A percentile compares a stretch with the other conserved stretches of the same genome.
Evolutionary conservation across 2,797 vertebrate species (phyloP).

Genomic region (Helicolenus hilgendorfi): DNA sequence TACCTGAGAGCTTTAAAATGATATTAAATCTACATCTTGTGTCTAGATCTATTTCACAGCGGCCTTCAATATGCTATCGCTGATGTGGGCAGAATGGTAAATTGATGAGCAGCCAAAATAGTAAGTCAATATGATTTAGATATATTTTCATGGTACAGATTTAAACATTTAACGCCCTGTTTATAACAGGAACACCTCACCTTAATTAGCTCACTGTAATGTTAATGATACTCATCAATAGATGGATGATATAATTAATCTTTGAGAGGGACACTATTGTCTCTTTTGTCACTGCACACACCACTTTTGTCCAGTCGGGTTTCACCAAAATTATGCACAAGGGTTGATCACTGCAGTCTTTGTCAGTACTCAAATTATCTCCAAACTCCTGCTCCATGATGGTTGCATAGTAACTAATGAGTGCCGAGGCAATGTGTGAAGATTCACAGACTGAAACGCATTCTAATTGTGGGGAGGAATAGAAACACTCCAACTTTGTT

Average conservation of each 20-base stretch:
- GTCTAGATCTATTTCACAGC: conserved; percentile 50
- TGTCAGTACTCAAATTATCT: background rate
- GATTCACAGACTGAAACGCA: conserved; percentile 20
- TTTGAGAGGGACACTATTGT: background rate
- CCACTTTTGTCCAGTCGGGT: background rate
- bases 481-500: background rate
- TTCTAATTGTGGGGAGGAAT: background rate
- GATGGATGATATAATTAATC: background rate
- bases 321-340: background rate
- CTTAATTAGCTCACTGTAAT: conserved; percentile 9
- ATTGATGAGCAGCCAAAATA: conserved; percentile 1
- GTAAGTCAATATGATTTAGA: conserved; percentile 1
- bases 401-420: conserved; percentile 40
- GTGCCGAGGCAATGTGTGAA: conserved; percentile 30
- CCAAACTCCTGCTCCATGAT: background rate
- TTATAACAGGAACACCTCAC: background rate
- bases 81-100: conserved; percentile 12
- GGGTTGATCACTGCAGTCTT: conserved; percentile 3
- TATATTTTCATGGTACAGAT: background rate
- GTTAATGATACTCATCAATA: conserved; percentile 3
- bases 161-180: background rate
- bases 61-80: background rate
- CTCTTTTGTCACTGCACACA: background rate
- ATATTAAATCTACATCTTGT: conserved; percentile 54
- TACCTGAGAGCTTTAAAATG: conserved; percentile 62